Conservation (phyloP, 1,140 invertebrate genomes). For the Rhyacophila brunnea region DNA sequence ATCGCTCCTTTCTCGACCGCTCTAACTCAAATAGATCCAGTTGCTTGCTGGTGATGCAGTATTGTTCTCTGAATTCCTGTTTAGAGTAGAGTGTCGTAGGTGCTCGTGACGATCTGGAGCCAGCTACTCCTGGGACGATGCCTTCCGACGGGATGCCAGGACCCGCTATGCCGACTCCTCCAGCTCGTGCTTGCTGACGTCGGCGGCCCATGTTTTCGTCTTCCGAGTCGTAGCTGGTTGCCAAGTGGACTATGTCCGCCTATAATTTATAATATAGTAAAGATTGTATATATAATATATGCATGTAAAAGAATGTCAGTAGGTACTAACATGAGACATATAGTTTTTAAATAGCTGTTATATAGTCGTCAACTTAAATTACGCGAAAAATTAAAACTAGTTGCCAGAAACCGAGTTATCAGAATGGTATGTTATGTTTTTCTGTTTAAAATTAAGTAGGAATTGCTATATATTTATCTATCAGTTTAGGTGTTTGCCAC, state of each 20-base stretch:
- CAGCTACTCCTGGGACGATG: conserved; percentile 37
- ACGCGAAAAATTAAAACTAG: too few relatives aligned
- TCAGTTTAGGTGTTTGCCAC: too few relatives aligned
- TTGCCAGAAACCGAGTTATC: too few relatives aligned
- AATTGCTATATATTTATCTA: too few relatives aligned
- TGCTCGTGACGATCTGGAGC: conserved; percentile 4
- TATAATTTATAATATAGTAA: too few relatives aligned
- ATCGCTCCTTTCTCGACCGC: conserved; percentile 64
- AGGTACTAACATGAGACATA: too few relatives aligned
- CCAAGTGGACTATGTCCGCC: conserved; percentile 64
- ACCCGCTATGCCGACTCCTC: conserved; percentile 55
- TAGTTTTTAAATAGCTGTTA: too few relatives aligned
- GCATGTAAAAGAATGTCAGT: too few relatives aligned
- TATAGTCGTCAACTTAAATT: too few relatives aligned
- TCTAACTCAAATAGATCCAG: conserved; percentile 79
- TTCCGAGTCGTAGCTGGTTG: conserved; percentile 69
- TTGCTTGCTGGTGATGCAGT: conserved; percentile 89
- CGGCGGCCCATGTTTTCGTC: conserved; percentile 65
- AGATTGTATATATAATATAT: too few relatives aligned
- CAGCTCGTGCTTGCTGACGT: conserved; percentile 55
- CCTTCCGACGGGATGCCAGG: conserved; percentile 47
- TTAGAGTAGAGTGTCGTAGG: conserved; percentile 79
- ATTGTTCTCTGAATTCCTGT: conserved; percentile 67
- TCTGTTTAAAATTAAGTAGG: too few relatives aligned
- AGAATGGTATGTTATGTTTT: too few relatives aligned